phyloP scores from a whole-genome alignment of 2,113 vertebrate species.

The Vombatus ursinus region DNA sequence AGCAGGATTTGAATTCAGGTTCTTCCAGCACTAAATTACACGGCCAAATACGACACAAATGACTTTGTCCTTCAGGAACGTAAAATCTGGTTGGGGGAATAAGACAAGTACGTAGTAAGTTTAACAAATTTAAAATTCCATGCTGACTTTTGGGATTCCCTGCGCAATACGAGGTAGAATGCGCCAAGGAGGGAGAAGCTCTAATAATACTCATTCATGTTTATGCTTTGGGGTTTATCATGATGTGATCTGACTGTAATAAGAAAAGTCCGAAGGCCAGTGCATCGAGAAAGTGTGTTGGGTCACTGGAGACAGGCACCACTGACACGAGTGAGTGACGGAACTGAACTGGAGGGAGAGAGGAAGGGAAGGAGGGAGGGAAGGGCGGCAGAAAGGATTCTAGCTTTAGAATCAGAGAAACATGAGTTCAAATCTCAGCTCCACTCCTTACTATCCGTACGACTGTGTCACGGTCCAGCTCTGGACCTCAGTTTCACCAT shows the following conservation, averaged over 20 bases:
- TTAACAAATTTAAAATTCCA: not conserved
- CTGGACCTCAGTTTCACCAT: not conserved
- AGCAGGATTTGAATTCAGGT: not conserved
- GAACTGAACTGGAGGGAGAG: not conserved
- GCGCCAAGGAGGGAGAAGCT: not conserved
- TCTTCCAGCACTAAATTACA: not conserved
- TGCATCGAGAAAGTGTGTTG: no score
- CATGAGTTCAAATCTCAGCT: not conserved
- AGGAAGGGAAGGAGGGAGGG: not conserved
- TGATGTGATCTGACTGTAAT: no score
- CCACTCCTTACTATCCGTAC: not conserved
- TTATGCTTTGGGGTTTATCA: no score
- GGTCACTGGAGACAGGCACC: no score
- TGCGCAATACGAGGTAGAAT: not conserved
- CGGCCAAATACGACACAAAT: not conserved
- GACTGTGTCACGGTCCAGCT: not conserved
- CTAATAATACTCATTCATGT: not conserved
- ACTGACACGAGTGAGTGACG: not conserved
- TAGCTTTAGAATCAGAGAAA: not conserved
- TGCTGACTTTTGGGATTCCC: no score
- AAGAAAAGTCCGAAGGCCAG: no score
- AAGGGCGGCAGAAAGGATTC: not conserved
- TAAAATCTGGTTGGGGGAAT: no score
- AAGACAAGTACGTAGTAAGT: no score
- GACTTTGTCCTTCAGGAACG: no score